phyloP scores from a whole-genome alignment of 2,888 invertebrate species.

The Adelphocoris suturalis region DNA sequence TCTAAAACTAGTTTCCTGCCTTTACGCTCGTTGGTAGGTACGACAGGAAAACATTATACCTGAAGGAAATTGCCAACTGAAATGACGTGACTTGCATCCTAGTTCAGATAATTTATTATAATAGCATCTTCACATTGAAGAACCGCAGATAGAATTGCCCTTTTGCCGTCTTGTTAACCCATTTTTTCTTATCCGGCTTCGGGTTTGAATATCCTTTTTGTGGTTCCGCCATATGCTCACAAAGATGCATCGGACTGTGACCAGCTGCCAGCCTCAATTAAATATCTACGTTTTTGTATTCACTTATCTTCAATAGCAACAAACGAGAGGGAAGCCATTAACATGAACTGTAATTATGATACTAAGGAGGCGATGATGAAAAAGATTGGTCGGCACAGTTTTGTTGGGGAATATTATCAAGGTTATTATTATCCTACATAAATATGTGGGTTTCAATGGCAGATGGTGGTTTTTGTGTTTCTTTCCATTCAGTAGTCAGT shows the following conservation, averaged over 20 bases:
- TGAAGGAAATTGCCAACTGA: background rate
- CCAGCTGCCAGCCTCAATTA: background rate
- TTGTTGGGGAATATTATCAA: background rate
- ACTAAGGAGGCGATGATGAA: slow-evolving; percentile 26
- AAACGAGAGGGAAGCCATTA: background rate
- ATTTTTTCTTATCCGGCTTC: background rate
- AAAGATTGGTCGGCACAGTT: background rate
- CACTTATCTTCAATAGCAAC: slow-evolving; percentile 12
- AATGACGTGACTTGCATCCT: slow-evolving; percentile 23
- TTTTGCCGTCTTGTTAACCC: background rate
- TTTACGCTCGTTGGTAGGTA: no score
- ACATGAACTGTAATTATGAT: background rate
- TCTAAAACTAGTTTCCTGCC: background rate
- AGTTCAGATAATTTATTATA: slow-evolving; percentile 28
- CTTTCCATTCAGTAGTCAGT: no score
- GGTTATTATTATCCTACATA: background rate
- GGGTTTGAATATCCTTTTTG: background rate
- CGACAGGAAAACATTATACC: background rate
- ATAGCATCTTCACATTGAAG: background rate
- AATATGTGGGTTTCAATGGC: no score
- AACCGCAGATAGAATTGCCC: background rate
- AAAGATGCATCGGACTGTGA: background rate
- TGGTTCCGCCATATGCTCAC: background rate
- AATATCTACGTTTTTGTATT: background rate
- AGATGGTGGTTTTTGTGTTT: no score